phyloP scores from a whole-genome alignment of 2,113 vertebrate species.

The Columba janthina region DNA sequence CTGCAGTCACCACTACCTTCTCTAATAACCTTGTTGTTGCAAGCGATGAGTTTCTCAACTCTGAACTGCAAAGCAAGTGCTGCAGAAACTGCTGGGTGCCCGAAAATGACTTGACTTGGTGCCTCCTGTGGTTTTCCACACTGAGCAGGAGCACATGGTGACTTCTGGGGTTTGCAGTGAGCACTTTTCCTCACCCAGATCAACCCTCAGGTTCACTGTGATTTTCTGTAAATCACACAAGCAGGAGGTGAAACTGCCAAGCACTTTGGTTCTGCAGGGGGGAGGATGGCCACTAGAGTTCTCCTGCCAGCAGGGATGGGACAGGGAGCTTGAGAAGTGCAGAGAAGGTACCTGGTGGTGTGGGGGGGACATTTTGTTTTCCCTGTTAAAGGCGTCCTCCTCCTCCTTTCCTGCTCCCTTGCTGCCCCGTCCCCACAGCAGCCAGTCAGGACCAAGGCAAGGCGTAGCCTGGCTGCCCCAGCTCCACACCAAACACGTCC shows the following conservation, averaged over 20 bases:
- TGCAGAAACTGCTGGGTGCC: background rate
- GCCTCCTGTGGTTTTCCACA: background rate
- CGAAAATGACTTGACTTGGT: accelerated
- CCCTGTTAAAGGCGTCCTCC: background rate
- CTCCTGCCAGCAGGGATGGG: accelerated
- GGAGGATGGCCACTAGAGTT: accelerated
- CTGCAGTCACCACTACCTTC: accelerated
- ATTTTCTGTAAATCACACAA: background rate
- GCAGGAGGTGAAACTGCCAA: accelerated
- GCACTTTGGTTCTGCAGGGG: accelerated
- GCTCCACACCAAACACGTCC: background rate
- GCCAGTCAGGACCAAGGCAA: accelerated
- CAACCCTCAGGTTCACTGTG: accelerated
- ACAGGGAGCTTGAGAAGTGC: accelerated
- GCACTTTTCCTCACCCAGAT: background rate
- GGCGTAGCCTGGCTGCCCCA: accelerated
- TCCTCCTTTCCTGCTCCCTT: background rate
- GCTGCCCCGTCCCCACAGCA: background rate
- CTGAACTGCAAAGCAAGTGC: background rate
- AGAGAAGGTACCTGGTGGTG: accelerated
- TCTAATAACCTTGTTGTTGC: background rate
- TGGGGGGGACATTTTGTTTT: background rate
- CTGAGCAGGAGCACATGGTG: accelerated
- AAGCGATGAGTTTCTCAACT: background rate
- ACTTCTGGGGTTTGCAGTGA: background rate